Conservation (phyloP, 2,113 vertebrate species). For the Seriola dumerili region DNA sequence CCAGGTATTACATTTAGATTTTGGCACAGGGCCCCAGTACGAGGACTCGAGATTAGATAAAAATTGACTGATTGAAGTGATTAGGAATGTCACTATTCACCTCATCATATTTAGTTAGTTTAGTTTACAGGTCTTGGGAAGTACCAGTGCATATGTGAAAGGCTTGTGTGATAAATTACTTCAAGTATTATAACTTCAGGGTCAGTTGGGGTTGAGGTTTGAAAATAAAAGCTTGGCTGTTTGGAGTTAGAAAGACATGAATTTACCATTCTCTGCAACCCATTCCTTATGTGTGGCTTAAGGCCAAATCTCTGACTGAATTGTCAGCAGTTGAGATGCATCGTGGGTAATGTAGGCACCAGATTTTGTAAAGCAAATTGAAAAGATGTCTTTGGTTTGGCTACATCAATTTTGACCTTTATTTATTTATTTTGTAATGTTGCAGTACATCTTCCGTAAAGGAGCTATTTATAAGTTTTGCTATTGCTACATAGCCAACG, state of each 20-base stretch:
- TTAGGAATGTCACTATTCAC: too few relatives aligned
- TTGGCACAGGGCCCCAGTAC: background rate
- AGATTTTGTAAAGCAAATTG: background rate
- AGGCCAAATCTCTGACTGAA: background rate
- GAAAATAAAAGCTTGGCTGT: background rate
- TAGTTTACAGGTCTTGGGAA: background rate
- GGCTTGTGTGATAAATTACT: background rate
- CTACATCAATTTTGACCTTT: background rate
- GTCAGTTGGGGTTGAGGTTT: too few relatives aligned
- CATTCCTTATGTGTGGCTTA: background rate
- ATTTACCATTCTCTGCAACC: too few relatives aligned
- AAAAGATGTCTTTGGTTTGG: background rate
- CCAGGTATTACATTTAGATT: background rate
- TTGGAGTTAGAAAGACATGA: background rate
- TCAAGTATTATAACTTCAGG: too few relatives aligned
- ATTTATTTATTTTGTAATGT: background rate
- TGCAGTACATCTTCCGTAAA: background rate
- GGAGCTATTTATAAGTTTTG: too few relatives aligned
- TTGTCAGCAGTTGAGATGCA: background rate
- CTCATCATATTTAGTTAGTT: background rate
- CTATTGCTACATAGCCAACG: too few relatives aligned
- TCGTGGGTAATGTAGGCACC: too few relatives aligned
- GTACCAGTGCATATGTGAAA: background rate
- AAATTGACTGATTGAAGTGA: background rate
- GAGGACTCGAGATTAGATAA: background rate